Percentiles rank a stretch among this genome's conserved stretches.
Evolutionary conservation across 2,797 vertebrate genomes (phyloP).

Genomic region (Masticophis lateralis): DNA sequence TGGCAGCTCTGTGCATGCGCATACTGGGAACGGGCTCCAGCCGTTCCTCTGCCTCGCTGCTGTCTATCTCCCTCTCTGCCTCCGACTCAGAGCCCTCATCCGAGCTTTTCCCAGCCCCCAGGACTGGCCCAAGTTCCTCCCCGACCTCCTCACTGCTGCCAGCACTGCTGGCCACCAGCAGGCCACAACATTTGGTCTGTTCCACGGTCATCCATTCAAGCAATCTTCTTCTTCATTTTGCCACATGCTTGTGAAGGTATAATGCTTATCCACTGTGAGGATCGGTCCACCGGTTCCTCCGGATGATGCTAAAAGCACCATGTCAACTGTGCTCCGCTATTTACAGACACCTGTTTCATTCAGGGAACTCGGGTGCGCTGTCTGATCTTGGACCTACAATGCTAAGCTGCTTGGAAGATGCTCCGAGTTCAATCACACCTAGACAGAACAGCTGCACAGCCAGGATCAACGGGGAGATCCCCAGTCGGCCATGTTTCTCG

Average conservation of each 20-base stretch:
- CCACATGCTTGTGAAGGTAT: not conserved
- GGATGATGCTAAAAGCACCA: not conserved
- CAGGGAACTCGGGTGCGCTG: not conserved
- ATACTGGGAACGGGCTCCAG: too few relatives aligned
- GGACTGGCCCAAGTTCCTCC: too few relatives aligned
- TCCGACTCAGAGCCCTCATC: too few relatives aligned
- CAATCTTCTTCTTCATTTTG: not conserved
- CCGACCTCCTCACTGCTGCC: too few relatives aligned
- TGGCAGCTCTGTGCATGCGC: too few relatives aligned
- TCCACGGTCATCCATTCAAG: not conserved
- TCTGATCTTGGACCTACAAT: not conserved
- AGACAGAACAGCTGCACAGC: rapidly evolving
- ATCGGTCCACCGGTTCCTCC: too few relatives aligned
- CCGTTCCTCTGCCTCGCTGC: too few relatives aligned
- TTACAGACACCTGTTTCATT: not conserved
- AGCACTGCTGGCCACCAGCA: too few relatives aligned
- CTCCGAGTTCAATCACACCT: not conserved
- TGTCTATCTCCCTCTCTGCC: too few relatives aligned
- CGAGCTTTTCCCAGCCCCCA: too few relatives aligned
- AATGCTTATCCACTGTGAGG: not conserved
- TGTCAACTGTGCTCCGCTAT: too few relatives aligned
- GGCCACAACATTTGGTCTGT: not conserved
- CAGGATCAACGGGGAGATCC: not conserved
- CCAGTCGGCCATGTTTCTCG: not conserved
- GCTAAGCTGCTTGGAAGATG: not conserved